Percentiles rank a stretch among this genome's conserved stretches.
Evolutionary conservation across 1,140 invertebrate genomes (phyloP).

Genomic region (Drosophila funebris): DNA sequence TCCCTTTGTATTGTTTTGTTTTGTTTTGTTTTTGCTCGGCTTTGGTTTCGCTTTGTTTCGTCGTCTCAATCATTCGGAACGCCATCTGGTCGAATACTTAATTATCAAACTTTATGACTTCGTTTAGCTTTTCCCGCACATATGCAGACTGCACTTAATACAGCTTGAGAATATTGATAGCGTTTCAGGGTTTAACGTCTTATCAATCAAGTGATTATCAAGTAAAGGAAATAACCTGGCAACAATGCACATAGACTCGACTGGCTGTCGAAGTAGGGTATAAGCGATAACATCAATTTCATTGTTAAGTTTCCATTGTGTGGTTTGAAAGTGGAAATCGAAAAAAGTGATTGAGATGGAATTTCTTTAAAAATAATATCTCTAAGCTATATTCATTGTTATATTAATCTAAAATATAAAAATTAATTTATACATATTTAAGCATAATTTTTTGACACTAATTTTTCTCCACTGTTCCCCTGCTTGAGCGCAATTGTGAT

Average conservation of each 20-base stretch:
- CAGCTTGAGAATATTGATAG: slow-evolving; percentile 1
- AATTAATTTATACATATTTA: too few species aligned
- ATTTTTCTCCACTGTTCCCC: too few species aligned
- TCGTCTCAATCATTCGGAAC: background rate
- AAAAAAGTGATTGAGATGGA: too few species aligned
- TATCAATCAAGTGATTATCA: slow-evolving; percentile 12
- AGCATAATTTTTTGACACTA: too few species aligned
- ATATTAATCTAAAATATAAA: too few species aligned
- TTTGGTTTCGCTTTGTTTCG: slow-evolving; percentile 2
- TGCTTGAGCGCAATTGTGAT: too few species aligned
- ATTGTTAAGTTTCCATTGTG: background rate
- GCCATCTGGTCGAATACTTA: background rate
- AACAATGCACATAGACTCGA: background rate
- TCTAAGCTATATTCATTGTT: too few species aligned
- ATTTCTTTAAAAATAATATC: too few species aligned
- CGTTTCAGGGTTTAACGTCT: background rate
- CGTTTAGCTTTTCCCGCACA: background rate
- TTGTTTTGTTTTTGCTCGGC: slow-evolving; percentile 1
- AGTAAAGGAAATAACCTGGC: background rate
- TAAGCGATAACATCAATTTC: background rate
- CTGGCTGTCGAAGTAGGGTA: background rate
- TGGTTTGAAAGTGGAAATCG: too few species aligned
- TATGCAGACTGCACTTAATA: slow-evolving; percentile 12
- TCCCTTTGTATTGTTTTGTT: background rate
- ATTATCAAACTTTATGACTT: slow-evolving; percentile 6